Percentiles rank a stretch among this genome's conserved stretches.
phyloP scores from a whole-genome alignment of 2,888 invertebrate genomes.

The Dinocampus coccinellae region DNA sequence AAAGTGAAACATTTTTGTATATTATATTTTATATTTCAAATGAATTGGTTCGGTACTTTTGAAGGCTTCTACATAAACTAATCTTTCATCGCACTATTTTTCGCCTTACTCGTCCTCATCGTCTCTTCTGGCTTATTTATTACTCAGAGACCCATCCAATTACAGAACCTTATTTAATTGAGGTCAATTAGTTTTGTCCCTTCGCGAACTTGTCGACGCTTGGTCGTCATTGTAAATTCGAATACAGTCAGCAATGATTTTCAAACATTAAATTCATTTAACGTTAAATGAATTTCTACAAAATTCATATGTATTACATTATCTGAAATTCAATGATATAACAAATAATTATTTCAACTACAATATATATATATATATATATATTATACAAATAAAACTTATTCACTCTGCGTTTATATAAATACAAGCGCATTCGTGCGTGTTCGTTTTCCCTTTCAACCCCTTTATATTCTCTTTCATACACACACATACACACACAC shows the following conservation, averaged over 20 bases:
- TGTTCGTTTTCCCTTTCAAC: neutral
- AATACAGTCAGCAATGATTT: constrained; percentile 29
- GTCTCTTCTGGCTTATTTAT: constrained; percentile 27
- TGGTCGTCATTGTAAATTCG: constrained; percentile 1
- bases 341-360: no score
- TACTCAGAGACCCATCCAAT: constrained; percentile 37
- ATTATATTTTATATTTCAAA: neutral
- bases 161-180: constrained; percentile 42
- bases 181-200: constrained; percentile 45
- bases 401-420: no score
- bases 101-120: neutral
- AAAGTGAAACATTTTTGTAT: neutral
- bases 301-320: neutral
- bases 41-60: neutral
- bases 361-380: no score
- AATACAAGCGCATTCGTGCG: no score
- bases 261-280: constrained; percentile 22
- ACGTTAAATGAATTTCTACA: neutral
- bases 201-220: constrained; percentile 24
- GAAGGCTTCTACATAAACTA: neutral
- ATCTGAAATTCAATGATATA: no score
- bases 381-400: no score
- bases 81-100: no score
- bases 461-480: neutral
- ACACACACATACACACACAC: neutral